Evolutionary conservation across 2,888 invertebrate genomes (phyloP), one percentile per base, ranked within the genome.

Genomic region (Sesamia inferens): DNA sequence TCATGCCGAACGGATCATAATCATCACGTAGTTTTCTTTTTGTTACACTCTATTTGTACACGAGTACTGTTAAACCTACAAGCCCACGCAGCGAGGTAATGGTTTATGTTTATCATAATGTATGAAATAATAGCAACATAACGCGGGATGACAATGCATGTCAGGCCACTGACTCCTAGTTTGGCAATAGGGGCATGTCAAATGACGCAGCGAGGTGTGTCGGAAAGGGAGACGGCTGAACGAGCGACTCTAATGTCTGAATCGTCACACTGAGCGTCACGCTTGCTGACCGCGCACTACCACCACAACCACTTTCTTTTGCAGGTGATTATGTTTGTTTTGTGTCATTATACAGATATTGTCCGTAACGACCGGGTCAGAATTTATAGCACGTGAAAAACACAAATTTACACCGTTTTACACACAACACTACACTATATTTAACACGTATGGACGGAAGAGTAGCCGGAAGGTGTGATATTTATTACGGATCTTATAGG

Each of bases 221-320:
- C 94, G 91, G 90, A 92, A 91, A 92, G 91, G 92, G 92, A 93
- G 93, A 91, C 92, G 88, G 87, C 84, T 79, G 84, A 89, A 87
- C 88, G 88, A 92, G 89, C 90, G 91, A 87, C 90, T 92, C 90
- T 91, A 90, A 92, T 91, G 90, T 87, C 90, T 87, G 87, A 90
- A 88, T 88, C 92, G 92, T 93, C 91, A 92, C 90, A 90, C 85
- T 87, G 85, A 85, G 85, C 90, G 94, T 94, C 93, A 95, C 93
- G 94, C 93, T 94, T 82, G 87, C 85, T 92, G 92, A 87, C 79
- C 90, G 88, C 89, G 86, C 85, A 85, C 88, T 87, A 89, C 89
- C 89, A 90, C 88, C 90, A 88, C 89, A 87, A 90, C 89, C 94
- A 95, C 95, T 96, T 96, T 95, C 95, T 94, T 95, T 93, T 93